Evolutionary conservation across 2,797 vertebrate species (phyloP), one percentile per base, ranked within the genome.

Genomic region (Lagocephalus sceleratus): DNA sequence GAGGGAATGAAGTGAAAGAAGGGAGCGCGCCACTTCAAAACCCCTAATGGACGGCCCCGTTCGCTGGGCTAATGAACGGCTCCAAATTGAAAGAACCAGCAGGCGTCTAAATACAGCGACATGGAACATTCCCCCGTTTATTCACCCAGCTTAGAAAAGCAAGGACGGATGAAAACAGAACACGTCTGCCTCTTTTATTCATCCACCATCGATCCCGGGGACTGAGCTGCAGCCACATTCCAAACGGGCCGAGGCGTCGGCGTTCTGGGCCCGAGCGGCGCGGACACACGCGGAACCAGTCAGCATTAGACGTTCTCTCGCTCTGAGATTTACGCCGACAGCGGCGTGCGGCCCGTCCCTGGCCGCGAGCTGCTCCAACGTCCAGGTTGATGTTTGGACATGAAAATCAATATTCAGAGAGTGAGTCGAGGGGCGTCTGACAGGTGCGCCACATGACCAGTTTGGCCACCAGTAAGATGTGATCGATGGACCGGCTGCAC

Each of bases 71-170:
- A 91, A 88, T 89, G 83, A 82, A 85, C 79, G 82, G 84, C 76
- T 84, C 87, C 83, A 82, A 89, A 90, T 83, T 81, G 85, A 89
- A 88, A 85, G 79, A 62, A 88, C 81, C 85, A 86, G 87, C 81
- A 62, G 83, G 87, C 69, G 75, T 84, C 83, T 89, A 87, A 90
- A 87, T 77, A 78, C 85, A 83, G 79, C 53, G 75, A 82, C 40
- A 75, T 83, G 84, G 81, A 83, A 88, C 83, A 86, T 87, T 88
- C 87, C 79, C 83, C 40, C 40, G 6, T 5, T 9, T 9, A 41
- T 19, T 9, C 40, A 3, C 3, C 40, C 40, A 41, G 39, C 39
- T 19, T 16, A 3, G 17, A 41, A 32, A 32, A 75, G 8, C 4
- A 21, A 17, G 5, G 16, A 23, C 23, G 20, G 41, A 20, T 17